Base-by-base conservation (phyloP, 2,888 invertebrate species). In the Xestia sexstrigata region DNA sequence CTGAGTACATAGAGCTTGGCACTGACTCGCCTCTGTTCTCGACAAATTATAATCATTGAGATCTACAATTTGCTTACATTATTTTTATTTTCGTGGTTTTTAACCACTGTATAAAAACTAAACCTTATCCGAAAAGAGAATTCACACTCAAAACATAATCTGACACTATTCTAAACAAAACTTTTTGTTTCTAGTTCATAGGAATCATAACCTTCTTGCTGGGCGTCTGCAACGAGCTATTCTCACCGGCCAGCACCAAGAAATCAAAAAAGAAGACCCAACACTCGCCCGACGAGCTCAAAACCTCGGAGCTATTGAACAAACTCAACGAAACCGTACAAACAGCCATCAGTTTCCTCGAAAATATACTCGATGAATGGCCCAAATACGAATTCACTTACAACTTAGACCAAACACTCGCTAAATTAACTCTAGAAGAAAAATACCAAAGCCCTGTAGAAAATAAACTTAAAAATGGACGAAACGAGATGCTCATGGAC, bases 201-300 rank as follows among this genome's bases (percentile, higher is more conserved):
- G 97, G 97, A 70, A 95, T 97, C 86, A 92, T 97, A 45, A 96
- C 97, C 39, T 96, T 97, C 79, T 91, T 98, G 6, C 96, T 97
- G 75, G 97, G 97, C 75, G 95, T 97, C 2, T 97, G 97, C 92
- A 95, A 95, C 89, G 97, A 97, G 77, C 84, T 97, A 39, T 92
- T 95, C 42, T 94, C 96, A 63, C 97, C 97, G 65, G 88, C 97
- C 68, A 95, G 94, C 92, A 89, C 94, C 58, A 97, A 97, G 89
- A 97, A 97, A 88, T 95, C 96, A 1, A 97, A 97, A 89, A 97
- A 97, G 93, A 97, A 97, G 73, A 90, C 93, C 2, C 95, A 93
- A 77, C 94, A 96, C 3, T 96, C 96, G 0, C 95, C 95, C 0
- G 97, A 96, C 81, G 96, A 97, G 63, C 86, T 95, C 1, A 92